Evolutionary conservation across 37 sponge, comb jelly and placozoan species (phyloP), one percentile per base, ranked within the genome.

Genomic region (Cliona cf. orientalis): DNA sequence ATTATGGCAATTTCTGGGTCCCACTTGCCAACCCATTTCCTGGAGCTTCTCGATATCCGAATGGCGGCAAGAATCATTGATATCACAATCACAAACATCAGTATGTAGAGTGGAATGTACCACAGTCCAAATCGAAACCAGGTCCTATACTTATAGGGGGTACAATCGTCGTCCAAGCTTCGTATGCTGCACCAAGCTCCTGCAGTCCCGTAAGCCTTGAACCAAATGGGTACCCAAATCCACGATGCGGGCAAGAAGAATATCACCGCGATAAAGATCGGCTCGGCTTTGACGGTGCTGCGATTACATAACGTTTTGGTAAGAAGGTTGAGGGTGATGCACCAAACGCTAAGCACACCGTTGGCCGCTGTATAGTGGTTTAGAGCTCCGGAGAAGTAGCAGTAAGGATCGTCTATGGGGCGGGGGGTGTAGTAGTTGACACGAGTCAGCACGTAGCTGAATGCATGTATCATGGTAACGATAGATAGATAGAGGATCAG

Each of bases 91-190:
- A 46, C 38, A 11, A 42, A 22, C 34, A 46, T 57, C 5, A 49
- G 46, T 1, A 66, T n/a, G 58, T 80, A 68, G 33, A 81, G 81
- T 43, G 81, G 81, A 22, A 71, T 39, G 57, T 81, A 81, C 81
- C 81, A 81, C 1, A 71, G 34, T 14, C 44, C 81, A 81, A 81
- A 81, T 41, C 60, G 81, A 11, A 81, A 5, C 33, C 26, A 43
- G 3, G 44, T 19, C 14, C 71, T 61, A 12, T 40, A 39, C 5
- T 0, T 4, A 35, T 40, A 71, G 0, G 32, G 37, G n/a, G 29
- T 28, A 26, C 81, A 81, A 72, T 81, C 62, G 6, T 12, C 72
- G 4, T 75, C 39, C 3, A 68, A 3, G 0, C 9, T 41, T 57
- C 56, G 32, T 4, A 84, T 66, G 32, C 57, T 69, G 56, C 85